These are phyloP conservation scores for Sciurus carolinensis DNA, from an alignment of 2,797 vertebrate genomes.

Conservation along the genomic window DNA sequence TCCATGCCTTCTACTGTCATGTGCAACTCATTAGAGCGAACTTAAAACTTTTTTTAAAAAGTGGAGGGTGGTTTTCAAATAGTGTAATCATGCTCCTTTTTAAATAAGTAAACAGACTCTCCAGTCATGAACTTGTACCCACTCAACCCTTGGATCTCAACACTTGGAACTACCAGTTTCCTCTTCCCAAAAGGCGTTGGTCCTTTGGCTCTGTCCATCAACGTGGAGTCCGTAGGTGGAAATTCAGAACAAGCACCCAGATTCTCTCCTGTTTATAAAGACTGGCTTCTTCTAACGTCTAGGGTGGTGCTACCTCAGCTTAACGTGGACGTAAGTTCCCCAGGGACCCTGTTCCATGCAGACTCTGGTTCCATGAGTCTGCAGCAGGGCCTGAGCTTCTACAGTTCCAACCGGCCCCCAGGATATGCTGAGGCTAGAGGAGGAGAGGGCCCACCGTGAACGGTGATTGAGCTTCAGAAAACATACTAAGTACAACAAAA, in stretches of 20 bases:
- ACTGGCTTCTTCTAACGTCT: too few relatives aligned
- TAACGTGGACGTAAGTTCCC: too few relatives aligned
- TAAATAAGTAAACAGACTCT: background rate
- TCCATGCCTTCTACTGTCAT: too few relatives aligned
- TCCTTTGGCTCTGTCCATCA: background rate
- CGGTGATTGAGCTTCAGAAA: background rate
- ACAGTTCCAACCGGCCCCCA: background rate
- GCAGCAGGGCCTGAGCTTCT: too few relatives aligned
- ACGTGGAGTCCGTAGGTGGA: background rate
- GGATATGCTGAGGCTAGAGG: too few relatives aligned
- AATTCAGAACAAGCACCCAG: background rate
- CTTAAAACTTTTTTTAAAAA: too few relatives aligned
- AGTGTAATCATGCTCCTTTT: background rate
- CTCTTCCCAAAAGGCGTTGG: background rate
- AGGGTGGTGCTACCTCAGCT: too few relatives aligned
- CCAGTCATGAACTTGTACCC: background rate
- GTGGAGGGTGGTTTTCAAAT: background rate
- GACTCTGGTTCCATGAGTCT: background rate
- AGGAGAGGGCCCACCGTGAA: background rate
- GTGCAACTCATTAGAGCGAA: background rate
- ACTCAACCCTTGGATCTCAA: too few relatives aligned
- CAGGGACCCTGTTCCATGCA: background rate
- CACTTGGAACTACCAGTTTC: too few relatives aligned
- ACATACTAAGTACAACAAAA: background rate
- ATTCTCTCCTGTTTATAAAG: background rate